Evolutionary conservation across 2,113 vertebrate genomes (phyloP).

Genomic region (Pluvianellus socialis): DNA sequence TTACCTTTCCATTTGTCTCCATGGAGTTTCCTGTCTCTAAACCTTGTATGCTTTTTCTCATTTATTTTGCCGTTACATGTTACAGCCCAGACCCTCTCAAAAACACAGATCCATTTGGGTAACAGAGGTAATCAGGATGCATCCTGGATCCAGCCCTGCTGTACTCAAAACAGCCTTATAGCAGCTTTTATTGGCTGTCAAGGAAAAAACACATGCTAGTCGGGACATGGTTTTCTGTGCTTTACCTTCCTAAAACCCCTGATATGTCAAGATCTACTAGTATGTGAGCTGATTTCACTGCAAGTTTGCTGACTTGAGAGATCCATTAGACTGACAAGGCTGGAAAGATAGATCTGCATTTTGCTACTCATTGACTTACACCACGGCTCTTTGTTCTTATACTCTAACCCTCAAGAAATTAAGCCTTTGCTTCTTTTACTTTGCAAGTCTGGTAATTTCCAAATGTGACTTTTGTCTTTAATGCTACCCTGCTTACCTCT

Average conservation of each 20-base stretch:
- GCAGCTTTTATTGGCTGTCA: not conserved
- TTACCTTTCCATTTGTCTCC: conserved; percentile 15
- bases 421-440: not conserved
- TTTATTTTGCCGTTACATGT: not conserved
- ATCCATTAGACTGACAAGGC: not conserved
- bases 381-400: accelerated
- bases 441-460: not conserved
- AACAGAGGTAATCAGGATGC: not conserved
- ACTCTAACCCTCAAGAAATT: not conserved
- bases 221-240: not conserved
- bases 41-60: not conserved
- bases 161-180: not conserved
- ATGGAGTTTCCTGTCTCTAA: not conserved
- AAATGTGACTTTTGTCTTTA: not conserved
- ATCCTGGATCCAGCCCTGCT: not conserved
- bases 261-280: not conserved
- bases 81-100: not conserved
- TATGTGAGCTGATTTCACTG: not conserved
- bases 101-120: not conserved
- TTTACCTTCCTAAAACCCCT: not conserved
- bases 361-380: not conserved
- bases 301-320: not conserved
- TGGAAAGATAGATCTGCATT: not conserved
- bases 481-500: not conserved
- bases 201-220: not conserved